Base-by-base conservation (phyloP, 2,888 invertebrate species). In the Lysandra bellargus region DNA sequence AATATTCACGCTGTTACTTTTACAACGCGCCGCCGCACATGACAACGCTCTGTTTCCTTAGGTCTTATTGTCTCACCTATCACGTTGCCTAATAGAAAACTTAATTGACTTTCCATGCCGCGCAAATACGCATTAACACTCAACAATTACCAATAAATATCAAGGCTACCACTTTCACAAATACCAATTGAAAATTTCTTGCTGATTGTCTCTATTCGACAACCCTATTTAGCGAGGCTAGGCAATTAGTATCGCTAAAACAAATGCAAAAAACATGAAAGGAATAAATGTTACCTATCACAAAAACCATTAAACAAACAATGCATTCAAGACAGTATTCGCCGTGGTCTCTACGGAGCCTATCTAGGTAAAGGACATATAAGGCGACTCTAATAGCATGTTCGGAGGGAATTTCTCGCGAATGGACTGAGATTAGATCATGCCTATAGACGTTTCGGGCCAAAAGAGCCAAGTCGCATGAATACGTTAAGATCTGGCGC, bases 1-100 rank as follows among this genome's bases (percentile, higher is more conserved):
- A 93, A 92, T 93, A 94, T 94, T 93, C 90, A 91, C 88, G 93
- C 88, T 93, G 93, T 93, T 92, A 93, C 92, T 93, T 94, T 93
- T 94, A 91, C 92, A 92, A 93, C 93, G 93, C 93, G 91, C 94
- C 88, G 89, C 86, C 92, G 93, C 92, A 89, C 94, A 94, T 91
- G 91, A 91, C 88, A 90, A 91, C 92, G 93, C 92, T 93, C 92
- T 94, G 92, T 92, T 93, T 93, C 93, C 93, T 91, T 91, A 88
- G 88, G 90, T 89, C 89, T 90, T 87, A 92, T 93, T 93, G 93
- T 92, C 88, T 89, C 87, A 86, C 86, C 85, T 86, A 87, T 85
- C 86, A 86, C 86, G 86, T 85, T 84, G 83, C 81, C 84, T 87
- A 84, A 86, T 88, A 87, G 88, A 90, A 91, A 91, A 90, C 90